phyloP scores from a whole-genome alignment of 2,113 vertebrate genomes.

The Phoenicopterus ruber region DNA sequence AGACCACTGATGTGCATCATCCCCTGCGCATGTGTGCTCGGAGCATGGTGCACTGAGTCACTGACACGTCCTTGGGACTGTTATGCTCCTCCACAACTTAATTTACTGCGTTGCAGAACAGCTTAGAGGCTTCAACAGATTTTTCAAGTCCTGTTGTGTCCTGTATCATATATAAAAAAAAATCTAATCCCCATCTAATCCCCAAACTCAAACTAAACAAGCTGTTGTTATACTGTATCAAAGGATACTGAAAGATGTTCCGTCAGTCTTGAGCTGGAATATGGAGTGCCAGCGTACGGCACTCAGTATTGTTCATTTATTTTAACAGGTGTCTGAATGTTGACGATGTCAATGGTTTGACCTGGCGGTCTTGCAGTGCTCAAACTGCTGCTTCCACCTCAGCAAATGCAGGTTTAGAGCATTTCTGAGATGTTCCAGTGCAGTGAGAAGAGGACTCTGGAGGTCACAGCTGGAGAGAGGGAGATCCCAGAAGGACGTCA shows the following conservation, averaged over 20 bases:
- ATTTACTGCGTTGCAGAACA: neutral
- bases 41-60: neutral
- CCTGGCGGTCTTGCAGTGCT: neutral
- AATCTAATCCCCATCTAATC: too few relatives aligned
- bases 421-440: neutral
- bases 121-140: neutral
- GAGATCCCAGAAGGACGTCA: neutral
- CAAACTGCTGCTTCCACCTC: neutral
- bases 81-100: neutral
- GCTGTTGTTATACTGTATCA: neutral
- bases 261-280: neutral
- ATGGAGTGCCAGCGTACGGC: neutral
- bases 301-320: neutral
- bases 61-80: neutral
- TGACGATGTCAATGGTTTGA: neutral
- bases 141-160: neutral
- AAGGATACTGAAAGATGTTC: neutral
- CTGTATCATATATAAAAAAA: neutral
- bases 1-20: neutral
- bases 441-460: neutral
- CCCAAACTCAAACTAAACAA: too few relatives aligned
- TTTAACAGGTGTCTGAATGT: neutral
- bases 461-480: neutral
- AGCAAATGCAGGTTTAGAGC: neutral
- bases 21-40: neutral